Percentiles rank a stretch among this genome's conserved stretches.
Evolutionary conservation across 2,113 vertebrate genomes (phyloP).

Genomic region (Leucoraja erinaceus): DNA sequence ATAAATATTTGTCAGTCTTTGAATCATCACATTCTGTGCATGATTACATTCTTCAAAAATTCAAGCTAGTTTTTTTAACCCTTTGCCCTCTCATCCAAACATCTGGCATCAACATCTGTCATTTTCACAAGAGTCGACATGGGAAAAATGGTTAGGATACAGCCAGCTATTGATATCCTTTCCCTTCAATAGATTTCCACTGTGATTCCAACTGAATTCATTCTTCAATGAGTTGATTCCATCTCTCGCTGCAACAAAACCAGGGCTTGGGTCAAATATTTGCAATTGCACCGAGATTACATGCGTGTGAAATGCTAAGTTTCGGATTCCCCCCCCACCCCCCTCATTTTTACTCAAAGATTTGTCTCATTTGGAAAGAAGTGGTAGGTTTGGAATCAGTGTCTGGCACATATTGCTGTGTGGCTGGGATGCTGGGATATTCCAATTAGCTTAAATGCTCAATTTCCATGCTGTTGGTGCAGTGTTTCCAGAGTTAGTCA

Average conservation of each 20-base stretch:
- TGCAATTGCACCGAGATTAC: background rate
- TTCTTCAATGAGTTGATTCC: background rate
- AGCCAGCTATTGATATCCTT: conserved; percentile 1
- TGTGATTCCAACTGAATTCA: background rate
- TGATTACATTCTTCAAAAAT: background rate
- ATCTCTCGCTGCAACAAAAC: background rate
- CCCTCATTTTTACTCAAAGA: background rate
- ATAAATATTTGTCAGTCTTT: conserved; percentile 23
- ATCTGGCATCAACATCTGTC: background rate
- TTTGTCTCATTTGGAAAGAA: background rate
- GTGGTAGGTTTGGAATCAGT: background rate
- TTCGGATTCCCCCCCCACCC: background rate
- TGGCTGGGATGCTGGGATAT: background rate
- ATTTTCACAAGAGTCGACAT: background rate
- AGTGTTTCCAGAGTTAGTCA: background rate
- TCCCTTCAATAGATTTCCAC: background rate
- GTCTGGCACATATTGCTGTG: background rate
- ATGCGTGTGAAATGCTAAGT: background rate
- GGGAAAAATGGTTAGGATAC: background rate
- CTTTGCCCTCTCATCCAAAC: background rate
- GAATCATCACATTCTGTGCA: background rate
- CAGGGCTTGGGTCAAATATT: background rate
- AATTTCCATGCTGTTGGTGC: background rate
- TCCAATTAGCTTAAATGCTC: background rate
- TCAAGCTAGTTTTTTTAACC: conserved; percentile 21